phyloP scores from a whole-genome alignment of 2,797 vertebrate genomes.

The Catamblyrhynchus diadema region DNA sequence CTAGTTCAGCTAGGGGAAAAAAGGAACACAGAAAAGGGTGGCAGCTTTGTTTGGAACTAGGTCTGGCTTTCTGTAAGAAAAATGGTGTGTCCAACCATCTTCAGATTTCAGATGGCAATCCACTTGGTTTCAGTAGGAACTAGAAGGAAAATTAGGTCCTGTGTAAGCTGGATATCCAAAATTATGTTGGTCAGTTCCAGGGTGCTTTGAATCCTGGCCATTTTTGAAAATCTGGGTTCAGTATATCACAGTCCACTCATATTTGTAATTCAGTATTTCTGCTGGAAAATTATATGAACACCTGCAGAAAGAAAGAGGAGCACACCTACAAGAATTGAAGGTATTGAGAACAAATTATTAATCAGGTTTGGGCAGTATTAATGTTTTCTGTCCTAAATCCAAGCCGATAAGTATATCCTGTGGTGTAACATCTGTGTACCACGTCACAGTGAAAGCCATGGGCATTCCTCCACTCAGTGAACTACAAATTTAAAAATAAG shows the following conservation, averaged over 20 bases:
- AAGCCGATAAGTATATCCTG: not conserved
- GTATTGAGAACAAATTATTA: not conserved
- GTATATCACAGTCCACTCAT: not conserved
- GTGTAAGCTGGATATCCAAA: not conserved
- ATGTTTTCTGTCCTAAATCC: not conserved
- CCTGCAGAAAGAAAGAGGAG: not conserved
- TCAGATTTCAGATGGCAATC: not conserved
- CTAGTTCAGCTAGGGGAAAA: not conserved
- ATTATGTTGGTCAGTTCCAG: not conserved
- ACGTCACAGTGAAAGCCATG: not conserved
- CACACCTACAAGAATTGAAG: not conserved
- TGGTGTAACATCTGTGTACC: not conserved
- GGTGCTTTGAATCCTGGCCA: not conserved
- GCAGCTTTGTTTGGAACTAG: not conserved
- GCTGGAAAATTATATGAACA: not conserved
- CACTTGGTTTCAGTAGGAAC: not conserved
- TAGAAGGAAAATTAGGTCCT: not conserved
- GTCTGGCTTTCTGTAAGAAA: not conserved
- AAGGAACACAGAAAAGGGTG: not conserved
- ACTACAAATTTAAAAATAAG: not conserved
- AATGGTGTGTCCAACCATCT: not conserved
- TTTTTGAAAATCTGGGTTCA: not conserved
- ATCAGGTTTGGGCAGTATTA: not conserved
- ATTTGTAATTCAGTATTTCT: not conserved
- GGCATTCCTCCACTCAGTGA: not conserved